Percentiles rank a stretch among this genome's conserved stretches.
Conservation (phyloP, 2,888 invertebrate genomes). For the Pollenia amentaria region DNA sequence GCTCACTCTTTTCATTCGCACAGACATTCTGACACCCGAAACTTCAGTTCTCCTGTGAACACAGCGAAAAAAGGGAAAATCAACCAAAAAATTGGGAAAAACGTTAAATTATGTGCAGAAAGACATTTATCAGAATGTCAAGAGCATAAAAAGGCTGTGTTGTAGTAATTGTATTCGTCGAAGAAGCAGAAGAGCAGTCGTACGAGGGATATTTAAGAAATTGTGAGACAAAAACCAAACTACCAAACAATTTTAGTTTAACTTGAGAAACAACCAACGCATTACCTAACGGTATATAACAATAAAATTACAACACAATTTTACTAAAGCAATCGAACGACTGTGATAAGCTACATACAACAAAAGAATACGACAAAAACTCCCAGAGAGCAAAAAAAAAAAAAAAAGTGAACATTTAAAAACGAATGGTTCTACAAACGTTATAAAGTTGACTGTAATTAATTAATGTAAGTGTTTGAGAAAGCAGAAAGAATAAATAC, state of each 20-base stretch:
- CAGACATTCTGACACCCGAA: constrained; percentile 16
- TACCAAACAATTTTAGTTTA: background rate
- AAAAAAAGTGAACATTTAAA: constrained; percentile 28
- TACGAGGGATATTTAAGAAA: constrained; percentile 20
- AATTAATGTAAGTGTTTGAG: constrained; percentile 63
- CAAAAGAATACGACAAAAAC: constrained; percentile 39
- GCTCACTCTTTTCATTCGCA: background rate
- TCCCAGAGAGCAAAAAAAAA: background rate
- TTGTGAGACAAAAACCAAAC: background rate
- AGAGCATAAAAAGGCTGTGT: constrained; percentile 69
- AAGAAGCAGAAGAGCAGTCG: background rate
- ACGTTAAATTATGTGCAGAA: constrained; percentile 73
- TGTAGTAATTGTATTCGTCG: constrained; percentile 33
- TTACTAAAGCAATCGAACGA: constrained; percentile 59
- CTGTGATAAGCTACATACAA: constrained; percentile 58
- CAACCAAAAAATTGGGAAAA: constrained; percentile 58
- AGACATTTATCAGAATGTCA: constrained; percentile 74
- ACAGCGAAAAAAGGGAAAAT: constrained; percentile 35
- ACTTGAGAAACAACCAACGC: constrained; percentile 10
- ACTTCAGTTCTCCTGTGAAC: constrained; percentile 26
- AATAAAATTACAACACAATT: constrained; percentile 60
- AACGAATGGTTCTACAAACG: constrained; percentile 53
- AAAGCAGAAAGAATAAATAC: constrained; percentile 18
- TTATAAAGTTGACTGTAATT: constrained; percentile 69
- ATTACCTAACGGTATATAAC: constrained; percentile 40